Percentiles rank a stretch among this genome's conserved stretches.
Evolutionary conservation across 2,888 invertebrate species (phyloP).

Genomic region (Limnephilus auricula): DNA sequence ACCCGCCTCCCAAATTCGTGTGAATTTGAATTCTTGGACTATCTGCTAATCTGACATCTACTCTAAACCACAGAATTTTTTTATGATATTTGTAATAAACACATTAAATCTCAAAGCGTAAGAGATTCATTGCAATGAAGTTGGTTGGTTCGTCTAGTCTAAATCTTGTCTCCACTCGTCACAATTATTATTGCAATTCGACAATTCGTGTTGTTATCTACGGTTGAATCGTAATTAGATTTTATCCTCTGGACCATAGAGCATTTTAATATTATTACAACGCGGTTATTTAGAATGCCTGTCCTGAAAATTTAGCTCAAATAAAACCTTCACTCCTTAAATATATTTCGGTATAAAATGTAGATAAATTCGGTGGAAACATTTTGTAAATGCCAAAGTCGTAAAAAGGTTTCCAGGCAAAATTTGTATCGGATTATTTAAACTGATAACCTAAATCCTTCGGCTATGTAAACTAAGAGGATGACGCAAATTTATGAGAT

Average conservation of each 20-base stretch:
- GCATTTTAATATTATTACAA: not conserved
- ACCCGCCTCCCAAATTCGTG: too few relatives aligned
- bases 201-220: too few relatives aligned
- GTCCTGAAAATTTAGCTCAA: not conserved
- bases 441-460: conserved; percentile 15
- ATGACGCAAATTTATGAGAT: not conserved
- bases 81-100: too few relatives aligned
- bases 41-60: too few relatives aligned
- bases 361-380: not conserved
- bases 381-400: conserved; percentile 32
- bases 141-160: too few relatives aligned
- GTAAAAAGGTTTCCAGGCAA: conserved; percentile 3
- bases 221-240: not conserved
- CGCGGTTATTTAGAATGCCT: not conserved
- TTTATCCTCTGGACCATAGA: not conserved
- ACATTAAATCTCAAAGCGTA: too few relatives aligned
- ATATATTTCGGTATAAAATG: conserved; percentile 25
- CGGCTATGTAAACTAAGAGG: not conserved
- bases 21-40: too few relatives aligned
- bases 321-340: not conserved
- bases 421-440: conserved; percentile 24
- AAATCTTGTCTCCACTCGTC: too few relatives aligned
- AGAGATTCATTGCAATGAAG: too few relatives aligned
- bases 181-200: not conserved
- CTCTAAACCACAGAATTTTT: too few relatives aligned